Conservation (phyloP, 2,113 vertebrate species). For the Pipa parva region DNA sequence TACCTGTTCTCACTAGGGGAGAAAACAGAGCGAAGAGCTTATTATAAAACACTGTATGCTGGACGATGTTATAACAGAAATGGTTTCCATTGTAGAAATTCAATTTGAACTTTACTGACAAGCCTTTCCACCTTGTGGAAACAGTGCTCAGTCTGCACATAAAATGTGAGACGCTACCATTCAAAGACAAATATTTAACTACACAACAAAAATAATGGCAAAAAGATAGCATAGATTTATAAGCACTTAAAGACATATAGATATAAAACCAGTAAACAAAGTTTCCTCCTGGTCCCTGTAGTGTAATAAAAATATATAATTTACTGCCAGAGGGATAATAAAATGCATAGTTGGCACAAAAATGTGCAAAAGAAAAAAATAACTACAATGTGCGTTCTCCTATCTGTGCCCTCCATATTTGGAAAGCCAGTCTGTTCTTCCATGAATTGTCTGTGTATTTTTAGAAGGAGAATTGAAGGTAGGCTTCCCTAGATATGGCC, state of each 20-base stretch:
- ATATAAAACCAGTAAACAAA: not conserved
- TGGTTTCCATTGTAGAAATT: no score
- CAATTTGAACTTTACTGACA: no score
- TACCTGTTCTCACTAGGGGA: no score
- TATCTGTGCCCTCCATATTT: constrained; percentile 80
- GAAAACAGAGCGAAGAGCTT: no score
- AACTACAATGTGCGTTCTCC: constrained; percentile 36
- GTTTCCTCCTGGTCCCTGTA: not conserved
- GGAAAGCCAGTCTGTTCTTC: constrained; percentile 85
- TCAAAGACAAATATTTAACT: not conserved
- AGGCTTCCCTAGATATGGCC: constrained; percentile 64
- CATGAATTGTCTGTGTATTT: constrained; percentile 68
- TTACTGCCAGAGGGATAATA: not conserved
- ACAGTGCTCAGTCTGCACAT: not conserved
- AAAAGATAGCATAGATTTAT: not conserved
- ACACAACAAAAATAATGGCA: not conserved
- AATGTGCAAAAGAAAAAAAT: not conserved
- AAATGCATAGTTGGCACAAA: not conserved
- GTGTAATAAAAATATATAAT: not conserved
- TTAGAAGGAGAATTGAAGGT: constrained; percentile 67
- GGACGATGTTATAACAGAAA: no score
- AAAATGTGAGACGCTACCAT: not conserved
- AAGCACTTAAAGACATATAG: not conserved
- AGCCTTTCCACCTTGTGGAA: not conserved
- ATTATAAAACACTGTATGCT: no score